Percentiles rank a stretch among this genome's conserved stretches.
Evolutionary conservation across 2,888 invertebrate species (phyloP).

Genomic region (Elysia crispata): DNA sequence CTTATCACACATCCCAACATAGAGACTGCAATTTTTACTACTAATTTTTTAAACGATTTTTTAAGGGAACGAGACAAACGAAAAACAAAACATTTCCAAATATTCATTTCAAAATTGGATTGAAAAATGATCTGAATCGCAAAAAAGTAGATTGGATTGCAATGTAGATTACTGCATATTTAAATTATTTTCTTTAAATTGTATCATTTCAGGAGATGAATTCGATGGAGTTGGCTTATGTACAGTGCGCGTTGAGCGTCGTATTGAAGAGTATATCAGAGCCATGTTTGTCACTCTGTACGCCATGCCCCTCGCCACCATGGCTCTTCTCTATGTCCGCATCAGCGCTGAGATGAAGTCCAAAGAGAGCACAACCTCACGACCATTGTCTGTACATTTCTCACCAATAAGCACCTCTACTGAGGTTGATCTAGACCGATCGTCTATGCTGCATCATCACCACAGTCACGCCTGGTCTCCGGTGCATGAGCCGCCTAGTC

Average conservation of each 20-base stretch:
- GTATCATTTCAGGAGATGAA: constrained; percentile 41
- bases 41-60: too few species aligned
- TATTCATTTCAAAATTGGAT: too few species aligned
- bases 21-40: too few species aligned
- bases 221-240: constrained; percentile 73
- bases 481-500: neutral
- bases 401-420: constrained; percentile 30
- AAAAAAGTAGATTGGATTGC: too few species aligned
- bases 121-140: too few species aligned
- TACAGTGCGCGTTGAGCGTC: constrained; percentile 66
- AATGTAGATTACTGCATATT: too few species aligned
- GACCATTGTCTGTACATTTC: constrained; percentile 61
- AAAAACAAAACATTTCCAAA: too few species aligned
- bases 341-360: constrained; percentile 82
- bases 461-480: constrained; percentile 24
- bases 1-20: too few species aligned
- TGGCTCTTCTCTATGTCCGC: constrained; percentile 83
- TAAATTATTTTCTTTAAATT: too few species aligned
- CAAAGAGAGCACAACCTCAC: constrained; percentile 57
- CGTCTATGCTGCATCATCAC: neutral
- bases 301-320: constrained; percentile 81
- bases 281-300: constrained; percentile 78
- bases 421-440: constrained; percentile 1
- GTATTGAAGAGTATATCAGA: constrained; percentile 74
- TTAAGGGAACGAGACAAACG: too few species aligned